A percentile compares a stretch with the other conserved stretches of the same genome.
Evolutionary conservation across 2,888 invertebrate species (phyloP).

Genomic region (Pandemis cinnamomeana): DNA sequence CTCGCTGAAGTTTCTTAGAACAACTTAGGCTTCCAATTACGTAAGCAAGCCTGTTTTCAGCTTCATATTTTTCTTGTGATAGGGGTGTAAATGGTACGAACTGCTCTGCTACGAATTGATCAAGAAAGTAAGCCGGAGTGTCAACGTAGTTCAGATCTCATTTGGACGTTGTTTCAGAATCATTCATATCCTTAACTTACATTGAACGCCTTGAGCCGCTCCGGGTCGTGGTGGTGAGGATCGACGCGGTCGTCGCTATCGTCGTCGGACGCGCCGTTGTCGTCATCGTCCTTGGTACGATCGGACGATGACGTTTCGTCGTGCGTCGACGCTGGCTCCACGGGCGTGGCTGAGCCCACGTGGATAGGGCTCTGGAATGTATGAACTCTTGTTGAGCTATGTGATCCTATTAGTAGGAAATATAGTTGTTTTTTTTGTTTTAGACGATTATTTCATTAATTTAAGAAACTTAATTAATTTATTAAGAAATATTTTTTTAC

Average conservation of each 20-base stretch:
- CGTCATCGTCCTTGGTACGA: constrained; percentile 92
- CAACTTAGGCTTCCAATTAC: constrained; percentile 18
- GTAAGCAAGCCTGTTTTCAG: constrained; percentile 2
- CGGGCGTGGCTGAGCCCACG: constrained; percentile 78
- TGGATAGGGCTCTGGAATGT: constrained; percentile 87
- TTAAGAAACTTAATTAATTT: no score
- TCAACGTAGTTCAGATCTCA: no score
- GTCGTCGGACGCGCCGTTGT: constrained; percentile 88
- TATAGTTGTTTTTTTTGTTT: background rate
- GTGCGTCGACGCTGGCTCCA: constrained; percentile 87
- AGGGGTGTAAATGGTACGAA: background rate
- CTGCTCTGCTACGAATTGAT: background rate
- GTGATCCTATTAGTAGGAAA: background rate
- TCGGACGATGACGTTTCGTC: constrained; percentile 96
- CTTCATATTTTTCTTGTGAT: constrained; percentile 2
- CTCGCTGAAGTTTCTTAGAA: constrained; percentile 12
- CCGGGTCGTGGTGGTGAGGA: constrained; percentile 95
- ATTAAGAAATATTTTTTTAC: no score
- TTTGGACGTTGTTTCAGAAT: background rate
- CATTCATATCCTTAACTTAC: constrained; percentile 83
- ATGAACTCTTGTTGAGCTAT: constrained; percentile 22
- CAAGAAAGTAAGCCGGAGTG: background rate
- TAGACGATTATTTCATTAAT: no score
- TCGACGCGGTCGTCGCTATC: constrained; percentile 96
- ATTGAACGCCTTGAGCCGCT: constrained; percentile 97